Base-by-base conservation (phyloP, 2,888 invertebrate genomes). In the Tetheella fluctuosa region DNA sequence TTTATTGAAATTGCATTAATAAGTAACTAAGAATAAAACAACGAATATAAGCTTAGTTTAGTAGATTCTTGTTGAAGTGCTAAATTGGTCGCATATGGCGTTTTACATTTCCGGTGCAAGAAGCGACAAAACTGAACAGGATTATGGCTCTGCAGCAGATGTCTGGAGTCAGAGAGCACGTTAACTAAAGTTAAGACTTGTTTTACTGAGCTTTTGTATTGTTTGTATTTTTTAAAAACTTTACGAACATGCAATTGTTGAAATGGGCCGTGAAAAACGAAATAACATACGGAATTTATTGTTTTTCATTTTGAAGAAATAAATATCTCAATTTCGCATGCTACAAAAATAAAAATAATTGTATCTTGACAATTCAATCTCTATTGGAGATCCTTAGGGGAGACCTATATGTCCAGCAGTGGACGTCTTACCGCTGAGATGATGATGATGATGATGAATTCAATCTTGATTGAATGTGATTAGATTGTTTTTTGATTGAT, bases 131-230 rank as follows among this genome's bases (percentile, higher is more conserved):
- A 68, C 64, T 65, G 59, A 64, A 74, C 68, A 60, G 64, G 61
- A 70, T 65, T 68, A 63, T 61, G 48, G 64, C 57, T 63, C 61
- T 62, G 64, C 64, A 68, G 63, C 68, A 71, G 70, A 71, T 73
- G 68, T 63, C 69, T 66, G 55, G 59, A 73, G 64, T 66, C 64
- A 42, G 58, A 39, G 39, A n/a, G 39, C 39, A 59, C 59, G 65
- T 60, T 65, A 59, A 54, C 54, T 58, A 52, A 67, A 64, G 57
- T 67, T 69, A 62, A 52, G 53, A 61, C 53, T 63, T 63, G 63
- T 65, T 58, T 64, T 62, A 60, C 65, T 63, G 61, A 58, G 60
- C 61, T 64, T 28, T 39, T 58, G 56, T 62, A 62, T 64, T 54
- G 58, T 60, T 67, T 70, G 7, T 59, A 56, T 57, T 64, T 42